Conservation (phyloP, 2,113 vertebrate species). For the Phocoena sinus region DNA sequence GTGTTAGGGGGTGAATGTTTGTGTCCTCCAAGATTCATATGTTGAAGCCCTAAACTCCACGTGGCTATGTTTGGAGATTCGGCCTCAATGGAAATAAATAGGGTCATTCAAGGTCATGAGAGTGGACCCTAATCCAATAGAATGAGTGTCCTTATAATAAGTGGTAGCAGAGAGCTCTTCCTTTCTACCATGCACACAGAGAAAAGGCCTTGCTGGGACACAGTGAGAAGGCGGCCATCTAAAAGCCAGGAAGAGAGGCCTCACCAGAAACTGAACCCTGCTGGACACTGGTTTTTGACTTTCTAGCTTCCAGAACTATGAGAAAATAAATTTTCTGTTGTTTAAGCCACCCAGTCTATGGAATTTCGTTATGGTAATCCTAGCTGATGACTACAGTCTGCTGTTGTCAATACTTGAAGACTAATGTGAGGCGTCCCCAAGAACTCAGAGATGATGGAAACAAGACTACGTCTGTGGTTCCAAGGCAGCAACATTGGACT, state of each 20-base stretch:
- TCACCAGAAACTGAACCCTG: not conserved
- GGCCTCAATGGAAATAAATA: not conserved
- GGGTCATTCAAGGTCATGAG: not conserved
- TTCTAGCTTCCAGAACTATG: not conserved
- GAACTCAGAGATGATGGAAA: not conserved
- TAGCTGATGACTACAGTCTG: not conserved
- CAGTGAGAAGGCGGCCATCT: not conserved
- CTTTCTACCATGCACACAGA: not conserved
- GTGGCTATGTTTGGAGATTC: not conserved
- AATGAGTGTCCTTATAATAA: not conserved
- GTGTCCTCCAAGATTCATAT: not conserved
- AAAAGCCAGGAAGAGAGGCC: not conserved
- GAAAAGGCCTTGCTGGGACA: not conserved
- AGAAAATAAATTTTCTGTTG: not conserved
- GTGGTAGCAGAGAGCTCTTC: not conserved
- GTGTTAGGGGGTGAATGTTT: not conserved
- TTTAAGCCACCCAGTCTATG: not conserved
- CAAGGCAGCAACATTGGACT: not conserved
- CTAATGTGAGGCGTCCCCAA: not conserved
- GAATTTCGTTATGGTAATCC: not conserved
- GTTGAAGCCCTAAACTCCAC: not conserved
- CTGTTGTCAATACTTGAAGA: not conserved
- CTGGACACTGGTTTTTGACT: not conserved
- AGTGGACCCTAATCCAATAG: not conserved
- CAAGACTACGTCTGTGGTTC: not conserved